Conservation (phyloP, 2,113 vertebrate species). For the Amazona guildingii region DNA sequence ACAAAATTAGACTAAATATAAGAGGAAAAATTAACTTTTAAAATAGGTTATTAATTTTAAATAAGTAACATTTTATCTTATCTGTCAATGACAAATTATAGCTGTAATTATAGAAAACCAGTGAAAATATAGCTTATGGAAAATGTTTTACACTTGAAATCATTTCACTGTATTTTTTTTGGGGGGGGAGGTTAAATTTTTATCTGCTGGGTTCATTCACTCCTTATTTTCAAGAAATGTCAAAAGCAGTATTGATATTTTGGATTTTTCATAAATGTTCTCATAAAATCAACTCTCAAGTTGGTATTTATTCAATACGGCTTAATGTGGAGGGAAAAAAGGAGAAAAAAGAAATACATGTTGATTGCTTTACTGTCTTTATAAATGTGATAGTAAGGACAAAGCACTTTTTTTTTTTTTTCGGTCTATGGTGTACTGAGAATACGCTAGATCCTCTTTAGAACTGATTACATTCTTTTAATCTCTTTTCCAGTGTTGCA, state of each 20-base stretch:
- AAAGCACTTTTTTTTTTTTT: neutral
- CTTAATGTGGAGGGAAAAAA: neutral
- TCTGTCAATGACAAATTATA: neutral
- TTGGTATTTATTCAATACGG: neutral
- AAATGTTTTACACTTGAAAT: neutral
- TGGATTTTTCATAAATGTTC: neutral
- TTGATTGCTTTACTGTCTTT: neutral
- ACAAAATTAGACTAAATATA: neutral
- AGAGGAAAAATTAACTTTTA: neutral
- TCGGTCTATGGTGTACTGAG: neutral
- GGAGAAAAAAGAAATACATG: fast-evolving
- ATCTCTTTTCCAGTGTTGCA: neutral
- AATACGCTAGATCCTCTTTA: neutral
- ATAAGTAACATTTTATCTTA: neutral
- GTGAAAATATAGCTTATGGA: neutral
- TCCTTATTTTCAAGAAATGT: neutral
- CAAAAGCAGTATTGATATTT: neutral
- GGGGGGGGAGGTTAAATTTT: neutral
- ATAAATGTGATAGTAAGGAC: neutral
- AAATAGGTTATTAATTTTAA: neutral
- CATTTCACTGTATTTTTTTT: neutral
- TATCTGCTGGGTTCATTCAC: neutral
- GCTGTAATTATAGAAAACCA: neutral
- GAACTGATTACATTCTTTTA: neutral
- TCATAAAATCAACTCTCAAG: neutral